Percentiles rank a stretch among this genome's conserved stretches.
phyloP scores from a whole-genome alignment of 2,797 vertebrate species.

The Choloepus didactylus region DNA sequence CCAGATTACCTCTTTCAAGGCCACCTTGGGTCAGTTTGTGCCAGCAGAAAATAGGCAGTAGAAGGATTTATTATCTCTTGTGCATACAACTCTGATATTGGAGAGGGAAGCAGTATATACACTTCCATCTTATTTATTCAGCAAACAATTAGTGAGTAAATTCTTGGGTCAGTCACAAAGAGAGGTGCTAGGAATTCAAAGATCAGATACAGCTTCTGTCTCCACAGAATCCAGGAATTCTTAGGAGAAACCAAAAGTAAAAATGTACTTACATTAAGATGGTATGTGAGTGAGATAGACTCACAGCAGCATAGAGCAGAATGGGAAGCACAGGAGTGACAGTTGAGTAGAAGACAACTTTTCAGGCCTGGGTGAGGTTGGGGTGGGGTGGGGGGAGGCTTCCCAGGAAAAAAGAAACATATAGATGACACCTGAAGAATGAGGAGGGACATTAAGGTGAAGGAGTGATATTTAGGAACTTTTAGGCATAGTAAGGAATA shows the following conservation, averaged over 20 bases:
- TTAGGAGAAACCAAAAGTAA: not conserved
- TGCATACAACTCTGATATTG: not conserved
- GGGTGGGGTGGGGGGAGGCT: too few relatives aligned
- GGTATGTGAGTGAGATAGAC: not conserved
- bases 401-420: not conserved
- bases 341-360: not conserved
- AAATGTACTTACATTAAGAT: not conserved
- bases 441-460: not conserved
- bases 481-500: not conserved
- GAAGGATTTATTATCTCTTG: not conserved
- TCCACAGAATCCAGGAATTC: not conserved
- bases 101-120: not conserved
- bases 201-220: not conserved
- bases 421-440: not conserved
- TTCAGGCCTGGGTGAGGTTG: not conserved
- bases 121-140: not conserved
- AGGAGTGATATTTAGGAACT: not conserved
- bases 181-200: constrained; percentile 32
- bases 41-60: not conserved
- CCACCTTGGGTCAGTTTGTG: not conserved
- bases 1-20: not conserved
- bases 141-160: constrained; percentile 14
- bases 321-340: not conserved
- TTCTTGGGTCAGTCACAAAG: not conserved
- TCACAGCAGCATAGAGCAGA: not conserved